A percentile compares a stretch with the other conserved stretches of the same genome.
Conservation (phyloP, 2,888 invertebrate genomes). For the Blastobasis adustella region DNA sequence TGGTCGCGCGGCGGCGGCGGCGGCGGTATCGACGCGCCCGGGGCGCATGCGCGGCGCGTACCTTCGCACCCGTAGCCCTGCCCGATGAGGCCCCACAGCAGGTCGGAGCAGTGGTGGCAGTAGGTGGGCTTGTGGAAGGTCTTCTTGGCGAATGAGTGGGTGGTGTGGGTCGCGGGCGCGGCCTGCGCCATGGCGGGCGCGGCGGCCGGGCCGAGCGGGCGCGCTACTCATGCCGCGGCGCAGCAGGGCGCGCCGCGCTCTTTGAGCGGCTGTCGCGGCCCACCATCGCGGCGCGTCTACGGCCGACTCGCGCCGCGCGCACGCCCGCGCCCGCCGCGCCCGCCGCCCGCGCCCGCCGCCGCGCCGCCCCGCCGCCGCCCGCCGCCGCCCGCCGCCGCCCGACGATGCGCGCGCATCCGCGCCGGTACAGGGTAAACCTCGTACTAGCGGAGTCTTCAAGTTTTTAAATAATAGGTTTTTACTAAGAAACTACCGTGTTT, state of each 20-base stretch:
- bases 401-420: slow-evolving; percentile 35
- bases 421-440: too few species aligned
- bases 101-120: slow-evolving; percentile 99
- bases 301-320: slow-evolving; percentile 42
- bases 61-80: slow-evolving; percentile 99
- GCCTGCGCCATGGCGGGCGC: slow-evolving; percentile 75
- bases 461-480: too few species aligned
- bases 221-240: slow-evolving; percentile 74
- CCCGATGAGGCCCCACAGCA: slow-evolving; percentile 99
- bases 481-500: too few species aligned
- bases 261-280: slow-evolving; percentile 75
- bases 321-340: slow-evolving; percentile 22
- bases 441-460: too few species aligned
- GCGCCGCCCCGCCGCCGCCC: slow-evolving; percentile 17
- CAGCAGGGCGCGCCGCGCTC: slow-evolving; percentile 75
- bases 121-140: slow-evolving; percentile 99
- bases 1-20: slow-evolving; percentile 64
- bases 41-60: slow-evolving; percentile 76
- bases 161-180: slow-evolving; percentile 78
- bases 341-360: slow-evolving; percentile 13
- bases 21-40: slow-evolving; percentile 59
- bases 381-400: slow-evolving; percentile 39
- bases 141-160: slow-evolving; percentile 99
- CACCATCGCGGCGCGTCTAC: slow-evolving; percentile 73
- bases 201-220: slow-evolving; percentile 69